Evolutionary conservation across 2,888 invertebrate species (phyloP).

Genomic region (Lamellibrachia satsuma): DNA sequence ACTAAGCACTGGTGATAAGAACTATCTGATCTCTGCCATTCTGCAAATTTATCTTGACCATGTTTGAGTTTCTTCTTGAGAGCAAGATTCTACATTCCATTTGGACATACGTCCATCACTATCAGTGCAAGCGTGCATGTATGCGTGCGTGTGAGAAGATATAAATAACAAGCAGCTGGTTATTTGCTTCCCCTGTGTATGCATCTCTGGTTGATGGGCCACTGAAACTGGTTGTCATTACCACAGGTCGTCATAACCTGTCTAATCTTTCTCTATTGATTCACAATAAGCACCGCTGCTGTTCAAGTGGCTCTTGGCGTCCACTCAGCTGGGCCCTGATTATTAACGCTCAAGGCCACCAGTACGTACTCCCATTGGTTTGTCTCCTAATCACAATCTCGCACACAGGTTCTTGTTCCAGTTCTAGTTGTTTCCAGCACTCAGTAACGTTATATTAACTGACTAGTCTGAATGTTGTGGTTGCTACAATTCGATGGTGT

Average conservation of each 20-base stretch:
- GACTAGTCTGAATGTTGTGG: no score
- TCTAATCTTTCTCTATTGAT: slow-evolving; percentile 17
- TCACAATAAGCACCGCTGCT: not conserved
- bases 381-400: not conserved
- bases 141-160: not conserved
- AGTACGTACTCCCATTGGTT: not conserved
- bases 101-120: not conserved
- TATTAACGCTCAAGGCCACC: not conserved
- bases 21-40: no score
- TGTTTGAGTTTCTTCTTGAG: no score
- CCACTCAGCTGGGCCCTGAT: not conserved
- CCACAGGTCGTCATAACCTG: not conserved
- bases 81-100: no score
- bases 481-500: no score
- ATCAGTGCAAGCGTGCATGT: not conserved
- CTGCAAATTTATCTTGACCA: no score
- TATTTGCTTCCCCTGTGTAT: no score
- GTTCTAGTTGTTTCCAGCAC: not conserved
- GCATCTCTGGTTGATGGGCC: no score
- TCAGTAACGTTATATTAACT: no score
- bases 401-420: not conserved
- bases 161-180: not conserved
- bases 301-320: not conserved
- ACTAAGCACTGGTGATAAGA: no score
- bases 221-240: not conserved